phyloP scores from a whole-genome alignment of 2,888 invertebrate genomes.

The Rhodophaea formosa region DNA sequence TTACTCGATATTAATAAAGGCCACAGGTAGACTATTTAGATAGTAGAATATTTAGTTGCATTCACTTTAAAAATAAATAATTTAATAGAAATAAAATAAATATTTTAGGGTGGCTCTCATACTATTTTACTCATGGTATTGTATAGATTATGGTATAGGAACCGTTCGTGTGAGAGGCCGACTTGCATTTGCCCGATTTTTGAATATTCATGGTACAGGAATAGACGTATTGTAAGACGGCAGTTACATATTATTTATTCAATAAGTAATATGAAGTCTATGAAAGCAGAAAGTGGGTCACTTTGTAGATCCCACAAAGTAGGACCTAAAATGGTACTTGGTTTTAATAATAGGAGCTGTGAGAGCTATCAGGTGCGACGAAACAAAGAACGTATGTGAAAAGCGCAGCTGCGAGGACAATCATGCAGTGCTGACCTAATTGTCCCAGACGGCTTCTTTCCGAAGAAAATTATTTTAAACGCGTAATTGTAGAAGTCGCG shows the following conservation, averaged over 20 bases:
- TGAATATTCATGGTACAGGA: neutral
- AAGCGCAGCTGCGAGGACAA: slow-evolving; percentile 44
- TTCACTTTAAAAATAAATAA: no score
- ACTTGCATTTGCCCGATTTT: no score
- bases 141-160: no score
- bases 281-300: neutral
- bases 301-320: neutral
- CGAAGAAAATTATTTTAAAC: slow-evolving; percentile 51
- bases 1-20: no score
- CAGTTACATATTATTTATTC: neutral
- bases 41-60: no score
- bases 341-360: slow-evolving; percentile 25
- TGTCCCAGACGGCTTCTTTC: slow-evolving; percentile 45
- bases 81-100: no score
- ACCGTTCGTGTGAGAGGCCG: no score
- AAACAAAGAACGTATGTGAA: slow-evolving; percentile 43
- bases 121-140: no score
- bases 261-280: neutral
- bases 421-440: slow-evolving; percentile 63
- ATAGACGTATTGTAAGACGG: neutral
- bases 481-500: slow-evolving; percentile 54
- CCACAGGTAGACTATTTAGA: no score
- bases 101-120: no score
- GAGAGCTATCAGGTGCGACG: slow-evolving; percentile 32
- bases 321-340: neutral